Evolutionary conservation across 2,113 vertebrate species (phyloP), one percentile per base, ranked within the genome.

Genomic region (Furnarius figulus): DNA sequence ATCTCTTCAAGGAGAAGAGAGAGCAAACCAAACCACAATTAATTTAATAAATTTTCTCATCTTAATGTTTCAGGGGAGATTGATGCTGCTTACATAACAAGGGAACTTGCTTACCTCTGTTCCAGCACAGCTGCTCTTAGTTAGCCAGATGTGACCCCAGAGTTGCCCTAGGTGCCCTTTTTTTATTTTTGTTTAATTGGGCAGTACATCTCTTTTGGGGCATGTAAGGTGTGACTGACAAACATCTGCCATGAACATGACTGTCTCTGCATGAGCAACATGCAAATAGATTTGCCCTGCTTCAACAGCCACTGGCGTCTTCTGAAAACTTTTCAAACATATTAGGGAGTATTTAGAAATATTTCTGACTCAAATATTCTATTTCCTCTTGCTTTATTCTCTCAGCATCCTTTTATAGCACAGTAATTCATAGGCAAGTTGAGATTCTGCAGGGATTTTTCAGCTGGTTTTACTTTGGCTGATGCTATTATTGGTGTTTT

Each of bases 131-230:
- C 87, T 97, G 85, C 53, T 78, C 58, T 56, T 65, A 91, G 44
- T 56, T 61, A 90, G 84, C 81, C 95, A 97, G 90, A 96, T 96
- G 94, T 85, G 89, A 93, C 92, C 72, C 61, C 30, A 56, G 76
- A 89, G 52, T 66, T 93, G 83, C 87, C 87, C 61, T 79, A 33
- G 89, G 47, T 14, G 6, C 23, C 35, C 19, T 39, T 65, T 63
- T 70, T 95, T 33, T 56, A 22, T 47, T 47, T 76, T 76, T 86
- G 58, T 87, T 70, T 96, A 90, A 94, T 96, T 95, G 83, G 87
- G 76, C 63, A 91, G 49, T 42, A 37, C 72, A 74, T 86, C 82
- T 90, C 72, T 78, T 96, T 81, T 47, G 77, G 80, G 91, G 58
- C 80, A 90, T 33, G 37, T 63, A 81, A 94, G 82, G 63, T 87